phyloP scores from a whole-genome alignment of 2,797 vertebrate species.

The Allobates femoralis region DNA sequence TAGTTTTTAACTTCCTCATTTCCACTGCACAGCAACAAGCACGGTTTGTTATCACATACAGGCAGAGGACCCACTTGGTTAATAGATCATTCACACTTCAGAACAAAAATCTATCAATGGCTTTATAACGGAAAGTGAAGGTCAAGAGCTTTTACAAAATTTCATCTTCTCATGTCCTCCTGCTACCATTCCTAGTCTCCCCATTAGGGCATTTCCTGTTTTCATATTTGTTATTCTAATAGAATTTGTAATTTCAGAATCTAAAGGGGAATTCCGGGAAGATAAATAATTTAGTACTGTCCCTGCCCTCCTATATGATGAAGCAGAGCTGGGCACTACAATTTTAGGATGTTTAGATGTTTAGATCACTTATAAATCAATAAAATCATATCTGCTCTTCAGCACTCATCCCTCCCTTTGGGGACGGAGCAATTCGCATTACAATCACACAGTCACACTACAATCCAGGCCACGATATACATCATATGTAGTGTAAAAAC shows the following conservation, averaged over 20 bases:
- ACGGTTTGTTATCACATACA: neutral
- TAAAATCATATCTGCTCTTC: too few species aligned
- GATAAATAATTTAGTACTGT: too few species aligned
- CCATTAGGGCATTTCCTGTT: slow-evolving; percentile 32
- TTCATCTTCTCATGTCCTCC: slow-evolving; percentile 19
- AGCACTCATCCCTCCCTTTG: too few species aligned
- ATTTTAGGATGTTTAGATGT: too few species aligned
- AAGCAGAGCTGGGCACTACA: too few species aligned
- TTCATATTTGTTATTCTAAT: slow-evolving; percentile 43
- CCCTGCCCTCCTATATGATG: too few species aligned
- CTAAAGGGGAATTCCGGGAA: too few species aligned
- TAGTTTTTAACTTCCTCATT: slow-evolving; percentile 37
- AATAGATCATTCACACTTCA: slow-evolving; percentile 6
- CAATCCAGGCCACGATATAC: too few species aligned
- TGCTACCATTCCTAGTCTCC: slow-evolving; percentile 21
- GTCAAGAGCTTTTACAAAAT: slow-evolving; percentile 28
- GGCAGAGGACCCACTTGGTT: slow-evolving; percentile 28
- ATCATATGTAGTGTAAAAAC: too few species aligned
- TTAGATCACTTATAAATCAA: too few species aligned
- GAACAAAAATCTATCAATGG: slow-evolving; percentile 20
- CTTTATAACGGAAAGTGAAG: slow-evolving; percentile 8
- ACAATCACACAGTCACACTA: too few species aligned
- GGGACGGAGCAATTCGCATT: too few species aligned
- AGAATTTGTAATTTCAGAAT: slow-evolving; percentile 11
- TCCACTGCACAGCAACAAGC: slow-evolving; percentile 6